phyloP scores from a whole-genome alignment of 2,888 invertebrate genomes.

The Isotomurus palustris region DNA sequence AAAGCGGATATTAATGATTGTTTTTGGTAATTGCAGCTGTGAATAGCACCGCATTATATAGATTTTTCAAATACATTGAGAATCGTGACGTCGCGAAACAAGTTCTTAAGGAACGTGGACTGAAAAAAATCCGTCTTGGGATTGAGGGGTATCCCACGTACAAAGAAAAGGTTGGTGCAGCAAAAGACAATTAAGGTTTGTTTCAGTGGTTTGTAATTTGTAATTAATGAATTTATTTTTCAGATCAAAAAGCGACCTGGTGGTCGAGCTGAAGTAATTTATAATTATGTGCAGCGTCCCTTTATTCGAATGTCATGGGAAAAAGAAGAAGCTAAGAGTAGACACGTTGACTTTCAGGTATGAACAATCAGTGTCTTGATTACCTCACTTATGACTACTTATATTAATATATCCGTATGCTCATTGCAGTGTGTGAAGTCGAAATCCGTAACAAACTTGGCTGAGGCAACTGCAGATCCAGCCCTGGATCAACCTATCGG shows the following conservation, averaged over 20 bases:
- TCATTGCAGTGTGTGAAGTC: constrained; percentile 85
- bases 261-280: constrained; percentile 93
- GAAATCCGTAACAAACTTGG: constrained; percentile 93
- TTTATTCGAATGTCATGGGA: constrained; percentile 99
- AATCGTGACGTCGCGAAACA: constrained; percentile 99
- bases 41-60: constrained; percentile 88
- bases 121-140: constrained; percentile 97
- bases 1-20: not conserved
- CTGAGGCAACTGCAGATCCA: constrained; percentile 90
- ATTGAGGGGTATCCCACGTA: constrained; percentile 99
- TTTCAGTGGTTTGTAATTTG: not conserved
- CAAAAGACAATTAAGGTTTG: not conserved
- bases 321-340: constrained; percentile 97
- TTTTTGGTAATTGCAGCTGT: constrained; percentile 62
- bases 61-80: constrained; percentile 99
- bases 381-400: not conserved
- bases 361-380: not conserved
- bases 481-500: constrained; percentile 58
- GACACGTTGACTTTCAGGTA: constrained; percentile 89
- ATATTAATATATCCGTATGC: not conserved
- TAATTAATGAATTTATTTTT: not conserved
- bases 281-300: constrained; percentile 98
- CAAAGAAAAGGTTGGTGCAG: constrained; percentile 79
- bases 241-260: constrained; percentile 78
- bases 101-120: constrained; percentile 94